A percentile compares a stretch with the other conserved stretches of the same genome.
These are phyloP conservation scores for Myotis pilosus DNA, from an alignment of 2,797 vertebrate species.

Conservation along the genomic window DNA sequence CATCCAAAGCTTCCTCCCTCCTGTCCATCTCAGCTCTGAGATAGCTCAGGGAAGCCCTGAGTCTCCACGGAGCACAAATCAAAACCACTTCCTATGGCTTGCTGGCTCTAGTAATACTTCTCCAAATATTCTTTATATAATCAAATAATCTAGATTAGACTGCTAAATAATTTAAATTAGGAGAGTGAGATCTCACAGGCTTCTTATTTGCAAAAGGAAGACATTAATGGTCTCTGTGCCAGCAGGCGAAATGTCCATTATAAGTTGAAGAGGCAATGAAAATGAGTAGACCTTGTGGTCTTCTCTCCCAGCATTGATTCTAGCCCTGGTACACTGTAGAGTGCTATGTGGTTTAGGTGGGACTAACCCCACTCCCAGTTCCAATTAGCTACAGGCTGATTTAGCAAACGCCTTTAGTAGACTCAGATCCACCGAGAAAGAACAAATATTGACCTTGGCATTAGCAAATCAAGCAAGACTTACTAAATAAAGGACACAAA, in stretches of 20 bases:
- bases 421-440: not conserved
- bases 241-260: not conserved
- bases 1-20: not conserved
- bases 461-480: conserved; percentile 11
- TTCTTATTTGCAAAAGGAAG: not conserved
- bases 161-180: not conserved
- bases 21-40: not conserved
- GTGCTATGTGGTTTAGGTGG: not conserved
- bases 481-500: not conserved
- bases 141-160: not conserved
- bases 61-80: not conserved
- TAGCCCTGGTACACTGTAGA: not conserved
- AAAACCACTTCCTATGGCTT: not conserved
- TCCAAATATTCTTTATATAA: not conserved
- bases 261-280: not conserved
- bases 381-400: not conserved
- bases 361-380: not conserved
- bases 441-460: not conserved
- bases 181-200: not conserved
- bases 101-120: not conserved
- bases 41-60: not conserved
- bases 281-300: not conserved
- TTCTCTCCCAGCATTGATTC: not conserved
- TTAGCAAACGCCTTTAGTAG: not conserved
- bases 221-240: not conserved